These are phyloP conservation scores for Hirudo medicinalis DNA, from an alignment of 1,140 invertebrate species.

Conservation along the genomic window DNA sequence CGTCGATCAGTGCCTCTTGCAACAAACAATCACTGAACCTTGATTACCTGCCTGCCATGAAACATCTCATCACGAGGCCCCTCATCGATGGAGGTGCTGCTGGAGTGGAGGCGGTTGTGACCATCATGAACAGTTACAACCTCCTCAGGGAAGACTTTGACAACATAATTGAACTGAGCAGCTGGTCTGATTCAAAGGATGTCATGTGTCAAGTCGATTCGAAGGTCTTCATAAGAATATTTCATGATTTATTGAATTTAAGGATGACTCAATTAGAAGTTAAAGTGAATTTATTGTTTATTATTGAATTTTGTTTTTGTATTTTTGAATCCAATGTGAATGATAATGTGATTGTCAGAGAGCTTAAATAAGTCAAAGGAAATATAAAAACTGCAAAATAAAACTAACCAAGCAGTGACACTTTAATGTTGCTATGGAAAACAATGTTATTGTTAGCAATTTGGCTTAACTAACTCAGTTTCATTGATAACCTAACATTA, in stretches of 20 bases:
- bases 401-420: too few species aligned
- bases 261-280: too few species aligned
- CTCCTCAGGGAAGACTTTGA: constrained; percentile 80
- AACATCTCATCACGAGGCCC: constrained; percentile 58
- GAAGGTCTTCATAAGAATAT: constrained; percentile 48
- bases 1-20: constrained; percentile 33
- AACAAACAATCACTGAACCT: constrained; percentile 34
- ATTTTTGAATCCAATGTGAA: too few species aligned
- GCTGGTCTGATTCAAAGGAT: constrained; percentile 67
- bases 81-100: constrained; percentile 55
- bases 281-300: too few species aligned
- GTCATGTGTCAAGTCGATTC: constrained; percentile 59
- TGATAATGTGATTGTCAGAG: too few species aligned
- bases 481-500: too few species aligned
- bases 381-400: too few species aligned
- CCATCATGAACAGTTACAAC: constrained; percentile 63
- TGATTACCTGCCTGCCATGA: constrained; percentile 65
- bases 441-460: too few species aligned
- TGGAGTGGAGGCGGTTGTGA: constrained; percentile 54
- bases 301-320: too few species aligned
- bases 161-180: constrained; percentile 63
- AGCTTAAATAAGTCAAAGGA: too few species aligned
- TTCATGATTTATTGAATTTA: neutral
- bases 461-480: too few species aligned
- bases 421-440: too few species aligned